Percentiles rank a stretch among this genome's conserved stretches.
Conservation (phyloP, 2,888 invertebrate species). For the Rhabditophanes sp. region DNA sequence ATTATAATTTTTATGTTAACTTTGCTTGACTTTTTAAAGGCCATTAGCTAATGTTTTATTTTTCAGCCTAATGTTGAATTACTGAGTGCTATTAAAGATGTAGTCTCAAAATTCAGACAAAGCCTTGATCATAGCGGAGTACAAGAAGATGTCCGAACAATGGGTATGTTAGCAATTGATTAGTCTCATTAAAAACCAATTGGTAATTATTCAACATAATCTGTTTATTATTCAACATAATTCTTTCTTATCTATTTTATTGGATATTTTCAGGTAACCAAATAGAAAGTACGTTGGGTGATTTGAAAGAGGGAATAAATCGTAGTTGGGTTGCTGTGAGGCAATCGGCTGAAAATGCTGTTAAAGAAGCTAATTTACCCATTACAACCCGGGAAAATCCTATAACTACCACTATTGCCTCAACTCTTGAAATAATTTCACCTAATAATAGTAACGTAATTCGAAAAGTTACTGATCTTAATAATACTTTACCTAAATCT, state of each 20-base stretch:
- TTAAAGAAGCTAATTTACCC: too few species aligned
- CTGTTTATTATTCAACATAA: conserved; percentile 2
- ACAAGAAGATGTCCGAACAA: conserved; percentile 9
- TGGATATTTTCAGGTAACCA: conserved; percentile 15
- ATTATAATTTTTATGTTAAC: too few species aligned
- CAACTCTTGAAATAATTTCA: too few species aligned
- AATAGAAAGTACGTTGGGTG: conserved; percentile 31
- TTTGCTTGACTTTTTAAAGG: too few species aligned
- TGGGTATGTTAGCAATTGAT: too few species aligned
- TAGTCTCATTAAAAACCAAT: background rate
- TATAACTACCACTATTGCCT: too few species aligned
- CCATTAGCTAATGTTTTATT: too few species aligned
- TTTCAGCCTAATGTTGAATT: conserved; percentile 36
- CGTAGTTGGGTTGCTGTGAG: conserved; percentile 6
- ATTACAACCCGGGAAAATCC: too few species aligned
- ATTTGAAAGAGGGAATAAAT: conserved; percentile 27
- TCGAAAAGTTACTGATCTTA: too few species aligned
- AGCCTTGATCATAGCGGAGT: conserved; percentile 11
- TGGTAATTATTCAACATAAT: background rate
- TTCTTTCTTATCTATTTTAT: background rate
- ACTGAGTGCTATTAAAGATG: conserved; percentile 31
- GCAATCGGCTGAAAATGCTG: conserved; percentile 4
- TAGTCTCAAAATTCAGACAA: conserved; percentile 27
- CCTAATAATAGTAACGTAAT: too few species aligned
- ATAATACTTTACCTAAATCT: too few species aligned